Conservation (phyloP, 2,797 vertebrate species). For the Sternarchorhynchus goeldii region DNA sequence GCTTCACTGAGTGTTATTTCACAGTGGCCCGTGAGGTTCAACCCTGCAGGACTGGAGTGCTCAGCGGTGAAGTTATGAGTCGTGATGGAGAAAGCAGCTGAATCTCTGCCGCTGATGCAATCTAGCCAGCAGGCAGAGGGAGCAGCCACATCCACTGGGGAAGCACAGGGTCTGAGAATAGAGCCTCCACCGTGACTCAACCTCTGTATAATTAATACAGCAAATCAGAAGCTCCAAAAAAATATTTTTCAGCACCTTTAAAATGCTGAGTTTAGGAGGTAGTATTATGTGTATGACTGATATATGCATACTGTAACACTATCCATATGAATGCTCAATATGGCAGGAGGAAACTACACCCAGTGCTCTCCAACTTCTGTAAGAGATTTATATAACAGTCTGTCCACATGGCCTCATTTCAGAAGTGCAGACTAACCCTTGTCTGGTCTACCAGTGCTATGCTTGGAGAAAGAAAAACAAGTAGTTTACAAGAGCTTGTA, state of each 20-base stretch:
- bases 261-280: neutral
- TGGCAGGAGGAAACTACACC: neutral
- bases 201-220: constrained; percentile 34
- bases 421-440: too few species aligned
- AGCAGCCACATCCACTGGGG: constrained; percentile 39
- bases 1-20: constrained; percentile 39
- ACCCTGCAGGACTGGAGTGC: constrained; percentile 41
- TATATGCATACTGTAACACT: neutral
- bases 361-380: too few species aligned
- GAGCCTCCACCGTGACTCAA: constrained; percentile 33
- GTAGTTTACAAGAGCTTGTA: too few species aligned
- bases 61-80: constrained; percentile 44
- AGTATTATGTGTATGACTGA: neutral
- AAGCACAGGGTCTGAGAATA: constrained; percentile 37
- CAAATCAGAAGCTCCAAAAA: neutral
- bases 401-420: too few species aligned
- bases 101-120: constrained; percentile 54
- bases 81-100: constrained; percentile 46
- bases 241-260: constrained; percentile 24
- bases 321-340: neutral
- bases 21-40: constrained; percentile 23
- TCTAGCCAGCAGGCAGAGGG: constrained; percentile 43
- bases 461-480: too few species aligned
- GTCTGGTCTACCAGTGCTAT: too few species aligned
- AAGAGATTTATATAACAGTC: too few species aligned